Evolutionary conservation across 2,113 vertebrate species (phyloP), one percentile per base, ranked within the genome.

Genomic region (Cairina moschata): DNA sequence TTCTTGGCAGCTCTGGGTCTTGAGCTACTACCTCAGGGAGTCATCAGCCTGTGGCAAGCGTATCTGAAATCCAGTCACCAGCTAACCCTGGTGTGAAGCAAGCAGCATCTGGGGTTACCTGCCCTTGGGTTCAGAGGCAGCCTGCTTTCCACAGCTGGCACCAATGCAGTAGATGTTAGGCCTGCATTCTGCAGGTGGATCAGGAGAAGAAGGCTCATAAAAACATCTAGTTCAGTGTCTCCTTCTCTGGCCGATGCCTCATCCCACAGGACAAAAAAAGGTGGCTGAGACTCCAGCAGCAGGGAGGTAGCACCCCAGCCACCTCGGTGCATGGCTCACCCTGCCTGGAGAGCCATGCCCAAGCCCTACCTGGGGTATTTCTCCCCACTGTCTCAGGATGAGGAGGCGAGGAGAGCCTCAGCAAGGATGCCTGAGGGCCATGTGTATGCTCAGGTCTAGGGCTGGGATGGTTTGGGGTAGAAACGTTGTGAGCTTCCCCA

Each of bases 1-100:
- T 59, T 88, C 81, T 84, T 88, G 83, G 59, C 67, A 92, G 28
- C 32, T 16, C 23, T 46, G 52, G 38, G n/a, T 72, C 60, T 67
- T 40, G 50, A 84, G 16, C 67, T 62, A 38, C 17, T 79, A 60
- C 54, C 48, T 83, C 34, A 87, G 62, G 59, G 34, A 96, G 26
- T 29, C 65, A 83, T 32, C 29, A 86, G 63, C 42, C 67, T 42
- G 34, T 68, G n/a, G 59, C 85, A 93, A 87, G 85, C 1, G 0
- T 40, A 29, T 91, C 67, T 72, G 66, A 79, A 79, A 76, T 32
- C 13, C 50, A 76, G 13, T 31, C 5, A 1, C 15, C 34, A 44
- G 55, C 63, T 34, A 79, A 79, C 25, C 62, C 50, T 4, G 0
- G 0, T 8, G 20, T 4, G 9, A 84, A 84, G 23, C 6, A 88